Percentiles rank a stretch among this genome's conserved stretches.
These are phyloP conservation scores for Sebastiscus tertius DNA, from an alignment of 2,797 vertebrate genomes.

Conservation along the genomic window DNA sequence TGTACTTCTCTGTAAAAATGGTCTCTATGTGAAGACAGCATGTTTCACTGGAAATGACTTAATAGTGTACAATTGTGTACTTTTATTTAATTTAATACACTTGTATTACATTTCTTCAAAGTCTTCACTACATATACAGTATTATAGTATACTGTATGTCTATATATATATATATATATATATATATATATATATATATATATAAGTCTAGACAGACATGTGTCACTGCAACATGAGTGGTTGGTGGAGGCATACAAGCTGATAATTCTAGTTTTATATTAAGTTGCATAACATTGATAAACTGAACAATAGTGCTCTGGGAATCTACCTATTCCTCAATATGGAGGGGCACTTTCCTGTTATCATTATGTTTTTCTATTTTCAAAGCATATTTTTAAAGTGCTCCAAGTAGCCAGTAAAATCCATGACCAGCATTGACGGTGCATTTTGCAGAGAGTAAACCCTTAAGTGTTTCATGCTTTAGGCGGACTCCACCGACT, in stretches of 20 bases:
- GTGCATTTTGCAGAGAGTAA: slow-evolving; percentile 13
- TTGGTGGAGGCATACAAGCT: too few species aligned
- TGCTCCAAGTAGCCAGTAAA: background rate
- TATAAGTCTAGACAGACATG: too few species aligned
- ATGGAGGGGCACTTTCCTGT: slow-evolving; percentile 11
- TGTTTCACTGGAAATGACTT: background rate
- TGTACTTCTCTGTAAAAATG: background rate
- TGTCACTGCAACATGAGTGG: too few species aligned
- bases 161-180: too few species aligned
- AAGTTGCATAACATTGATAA: background rate
- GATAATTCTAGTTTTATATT: background rate
- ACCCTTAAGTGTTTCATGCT: slow-evolving; percentile 24
- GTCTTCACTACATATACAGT: too few species aligned
- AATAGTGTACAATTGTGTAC: too few species aligned
- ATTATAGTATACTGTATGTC: too few species aligned
- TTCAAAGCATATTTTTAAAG: background rate
- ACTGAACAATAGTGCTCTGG: background rate
- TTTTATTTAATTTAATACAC: too few species aligned
- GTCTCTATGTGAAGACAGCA: too few species aligned
- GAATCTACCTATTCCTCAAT: background rate
- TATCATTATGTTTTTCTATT: slow-evolving; percentile 6
- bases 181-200: too few species aligned
- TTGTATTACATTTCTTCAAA: too few species aligned
- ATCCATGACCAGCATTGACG: slow-evolving; percentile 9
- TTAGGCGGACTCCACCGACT: slow-evolving; percentile 1